Evolutionary conservation across 2,113 vertebrate genomes (phyloP).

Genomic region (Grammomys surdaster): DNA sequence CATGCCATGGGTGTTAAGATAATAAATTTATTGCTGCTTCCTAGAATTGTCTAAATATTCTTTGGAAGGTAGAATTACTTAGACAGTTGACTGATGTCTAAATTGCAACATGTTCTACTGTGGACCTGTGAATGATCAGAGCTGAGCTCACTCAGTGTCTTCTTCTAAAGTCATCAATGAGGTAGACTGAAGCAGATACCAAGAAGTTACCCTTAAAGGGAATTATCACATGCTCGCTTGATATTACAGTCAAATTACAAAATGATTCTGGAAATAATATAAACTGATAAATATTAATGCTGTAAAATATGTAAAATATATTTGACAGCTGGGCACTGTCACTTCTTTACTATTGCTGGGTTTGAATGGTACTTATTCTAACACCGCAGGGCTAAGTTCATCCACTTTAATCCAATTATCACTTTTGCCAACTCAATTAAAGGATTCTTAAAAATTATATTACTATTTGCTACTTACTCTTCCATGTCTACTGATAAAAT

Average conservation of each 20-base stretch:
- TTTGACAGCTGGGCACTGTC: not conserved
- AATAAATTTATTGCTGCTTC: not conserved
- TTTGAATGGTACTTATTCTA: not conserved
- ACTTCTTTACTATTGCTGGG: not conserved
- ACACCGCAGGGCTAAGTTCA: not conserved
- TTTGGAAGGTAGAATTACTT: not conserved
- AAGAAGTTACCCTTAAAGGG: not conserved
- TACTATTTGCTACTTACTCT: not conserved
- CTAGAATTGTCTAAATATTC: not conserved
- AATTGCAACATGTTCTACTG: not conserved
- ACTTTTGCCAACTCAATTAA: not conserved
- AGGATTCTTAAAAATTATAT: not conserved
- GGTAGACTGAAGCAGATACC: not conserved
- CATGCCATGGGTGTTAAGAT: not conserved
- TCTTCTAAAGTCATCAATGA: not conserved
- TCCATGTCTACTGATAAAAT: constrained; percentile 19
- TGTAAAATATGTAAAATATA: not conserved
- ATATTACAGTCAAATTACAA: not conserved
- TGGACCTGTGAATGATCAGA: not conserved
- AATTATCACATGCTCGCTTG: not conserved
- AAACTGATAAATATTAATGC: constrained; percentile 4
- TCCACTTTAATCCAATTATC: not conserved
- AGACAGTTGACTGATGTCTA: not conserved
- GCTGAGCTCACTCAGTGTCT: not conserved
- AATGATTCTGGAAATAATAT: not conserved